Conservation (phyloP, 2,797 vertebrate genomes). For the Valencia hispanica region DNA sequence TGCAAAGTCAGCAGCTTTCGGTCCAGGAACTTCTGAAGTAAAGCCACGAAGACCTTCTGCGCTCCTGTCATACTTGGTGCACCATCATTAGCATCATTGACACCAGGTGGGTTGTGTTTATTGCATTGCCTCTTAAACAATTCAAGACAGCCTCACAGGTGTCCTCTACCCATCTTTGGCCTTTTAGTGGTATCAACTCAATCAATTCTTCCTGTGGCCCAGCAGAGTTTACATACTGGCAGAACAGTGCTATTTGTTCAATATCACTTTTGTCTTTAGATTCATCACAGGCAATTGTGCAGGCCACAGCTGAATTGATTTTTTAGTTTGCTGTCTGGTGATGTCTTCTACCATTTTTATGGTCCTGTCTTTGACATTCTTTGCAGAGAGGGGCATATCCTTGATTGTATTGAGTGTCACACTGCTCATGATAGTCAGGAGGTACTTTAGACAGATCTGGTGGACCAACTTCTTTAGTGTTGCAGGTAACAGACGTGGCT, state of each 20-base stretch:
- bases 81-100: conserved; percentile 5
- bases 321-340: neutral
- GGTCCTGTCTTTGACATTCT: neutral
- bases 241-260: neutral
- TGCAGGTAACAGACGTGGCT: no score
- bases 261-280: neutral
- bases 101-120: no score
- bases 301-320: neutral
- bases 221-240: conserved; percentile 2
- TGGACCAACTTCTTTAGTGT: no score
- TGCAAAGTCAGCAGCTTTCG: neutral
- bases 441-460: no score
- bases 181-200: conserved; percentile 7
- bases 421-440: no score
- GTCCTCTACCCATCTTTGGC: neutral
- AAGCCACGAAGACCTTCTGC: neutral
- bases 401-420: no score
- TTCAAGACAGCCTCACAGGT: conserved; percentile 8
- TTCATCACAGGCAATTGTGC: neutral
- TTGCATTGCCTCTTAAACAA: conserved; percentile 7
- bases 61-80: neutral
- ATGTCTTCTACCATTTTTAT: neutral
- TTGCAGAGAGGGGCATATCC: no score
- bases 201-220: no score
- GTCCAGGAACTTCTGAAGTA: neutral